Evolutionary conservation across 2,888 invertebrate species (phyloP).

Genomic region (Pachymerium ferrugineum): DNA sequence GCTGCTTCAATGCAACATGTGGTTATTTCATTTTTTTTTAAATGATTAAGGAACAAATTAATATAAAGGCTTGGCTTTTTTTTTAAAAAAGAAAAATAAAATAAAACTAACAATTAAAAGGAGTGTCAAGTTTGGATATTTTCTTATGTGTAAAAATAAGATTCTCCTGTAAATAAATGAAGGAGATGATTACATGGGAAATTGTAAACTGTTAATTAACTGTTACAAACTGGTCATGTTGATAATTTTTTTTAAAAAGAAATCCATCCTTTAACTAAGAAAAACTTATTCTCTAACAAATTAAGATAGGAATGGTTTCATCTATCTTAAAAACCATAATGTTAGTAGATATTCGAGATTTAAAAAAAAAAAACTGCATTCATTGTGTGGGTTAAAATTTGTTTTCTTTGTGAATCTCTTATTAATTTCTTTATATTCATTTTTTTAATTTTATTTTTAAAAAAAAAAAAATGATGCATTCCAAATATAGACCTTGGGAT

Average conservation of each 20-base stretch:
- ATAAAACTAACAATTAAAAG: neutral
- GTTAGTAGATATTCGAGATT: neutral
- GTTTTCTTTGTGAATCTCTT: neutral
- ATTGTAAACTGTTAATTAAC: neutral
- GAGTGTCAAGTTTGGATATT: neutral
- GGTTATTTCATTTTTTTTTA: neutral
- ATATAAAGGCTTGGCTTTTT: neutral
- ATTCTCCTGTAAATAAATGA: neutral
- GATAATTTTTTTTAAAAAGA: neutral
- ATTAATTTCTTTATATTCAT: neutral
- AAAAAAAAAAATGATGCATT: neutral
- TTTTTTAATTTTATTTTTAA: neutral
- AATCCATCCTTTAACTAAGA: neutral
- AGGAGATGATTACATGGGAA: neutral
- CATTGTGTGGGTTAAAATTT: neutral
- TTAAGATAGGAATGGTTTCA: neutral
- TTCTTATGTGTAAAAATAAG: neutral
- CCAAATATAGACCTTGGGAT: neutral
- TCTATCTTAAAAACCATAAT: neutral
- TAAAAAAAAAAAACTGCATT: neutral
- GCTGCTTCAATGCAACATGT: neutral
- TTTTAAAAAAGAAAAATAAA: neutral
- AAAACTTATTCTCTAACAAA: neutral
- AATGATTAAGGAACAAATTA: neutral
- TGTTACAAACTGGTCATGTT: neutral